Evolutionary conservation across 1,140 invertebrate genomes (phyloP), one percentile per base, ranked within the genome.

Genomic region (Tribolium castaneum): DNA sequence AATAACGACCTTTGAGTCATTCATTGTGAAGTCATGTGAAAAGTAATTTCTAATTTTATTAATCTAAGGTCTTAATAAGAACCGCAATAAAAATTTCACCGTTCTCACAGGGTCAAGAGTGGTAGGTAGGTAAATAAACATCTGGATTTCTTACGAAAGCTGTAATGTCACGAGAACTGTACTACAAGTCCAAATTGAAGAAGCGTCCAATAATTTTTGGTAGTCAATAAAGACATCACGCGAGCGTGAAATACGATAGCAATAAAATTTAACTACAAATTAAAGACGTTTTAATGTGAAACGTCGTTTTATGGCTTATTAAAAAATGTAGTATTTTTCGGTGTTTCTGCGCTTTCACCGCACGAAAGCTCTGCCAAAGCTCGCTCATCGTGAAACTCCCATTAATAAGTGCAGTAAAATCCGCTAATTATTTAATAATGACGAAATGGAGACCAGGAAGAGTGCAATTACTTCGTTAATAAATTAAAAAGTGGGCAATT

Each of bases 261-360:
- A 59, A 59, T 59, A 59, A 59, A 59, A 22, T 59, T 59, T 59
- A 22, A 59, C 14, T 59, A 59, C 54, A 59, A 59, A 59, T 59
- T 59, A 59, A 59, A 25, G 54, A 59, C 54, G 10, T 59, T 59
- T 59, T 59, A 59, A 59, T 59, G 54, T 59, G 19, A 59, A 59
- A 19, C 25, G 14, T 25, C 54, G 19, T 59, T 59, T 59, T 59
- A 59, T 59, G 2, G 19, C 54, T 59, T 59, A 59, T 59, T 59
- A 59, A 59, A 59, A 59, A 59, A 22, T 59, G 54, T 25, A 30
- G 54, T 59, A 59, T 59, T 59, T 59, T 59, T 25, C 19, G 19
- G 6, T 59, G 7, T 45, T 1, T 7, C 54, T n/a, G 0, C 14
- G 19, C 54, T 59, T 59, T 59, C 54, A 59, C 52, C 52, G 4